Conservation (phyloP, 2,888 invertebrate genomes). For the Augiades crinisus region DNA sequence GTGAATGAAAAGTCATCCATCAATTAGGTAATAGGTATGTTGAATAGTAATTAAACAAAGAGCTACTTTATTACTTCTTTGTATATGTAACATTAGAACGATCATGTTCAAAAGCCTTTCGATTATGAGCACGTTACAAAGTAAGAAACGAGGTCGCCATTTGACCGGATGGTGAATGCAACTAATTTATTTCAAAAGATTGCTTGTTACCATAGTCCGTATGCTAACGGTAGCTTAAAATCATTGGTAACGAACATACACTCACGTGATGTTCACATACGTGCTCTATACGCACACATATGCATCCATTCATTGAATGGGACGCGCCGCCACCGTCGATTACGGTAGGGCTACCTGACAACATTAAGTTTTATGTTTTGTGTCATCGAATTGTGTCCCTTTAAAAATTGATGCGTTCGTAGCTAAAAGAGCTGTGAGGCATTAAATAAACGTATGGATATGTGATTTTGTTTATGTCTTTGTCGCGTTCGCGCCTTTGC, state of each 20-base stretch:
- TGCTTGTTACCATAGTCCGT: conserved; percentile 24
- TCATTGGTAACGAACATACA: conserved; percentile 25
- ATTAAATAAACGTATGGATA: background rate
- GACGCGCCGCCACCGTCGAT: conserved; percentile 63
- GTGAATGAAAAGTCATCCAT: too few relatives aligned
- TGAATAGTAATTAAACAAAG: too few relatives aligned
- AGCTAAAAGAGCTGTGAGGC: background rate
- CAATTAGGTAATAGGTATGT: too few relatives aligned
- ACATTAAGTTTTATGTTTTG: conserved; percentile 26
- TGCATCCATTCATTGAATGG: conserved; percentile 55
- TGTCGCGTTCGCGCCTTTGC: too few relatives aligned
- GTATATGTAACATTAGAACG: conserved; percentile 5
- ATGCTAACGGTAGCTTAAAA: conserved; percentile 32
- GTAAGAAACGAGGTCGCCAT: conserved; percentile 54
- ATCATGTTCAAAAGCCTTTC: conserved; percentile 45
- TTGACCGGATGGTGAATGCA: conserved; percentile 39
- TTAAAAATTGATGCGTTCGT: conserved; percentile 4
- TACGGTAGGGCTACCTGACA: conserved; percentile 54
- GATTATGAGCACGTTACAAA: conserved; percentile 49
- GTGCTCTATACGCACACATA: conserved; percentile 37
- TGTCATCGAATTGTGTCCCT: conserved; percentile 11
- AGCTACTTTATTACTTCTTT: background rate
- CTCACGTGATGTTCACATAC: conserved; percentile 36
- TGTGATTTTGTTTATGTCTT: too few relatives aligned
- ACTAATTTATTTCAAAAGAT: conserved; percentile 44